These are phyloP conservation scores for Drosophila asahinai DNA, from an alignment of 1,140 invertebrate genomes.

Conservation along the genomic window DNA sequence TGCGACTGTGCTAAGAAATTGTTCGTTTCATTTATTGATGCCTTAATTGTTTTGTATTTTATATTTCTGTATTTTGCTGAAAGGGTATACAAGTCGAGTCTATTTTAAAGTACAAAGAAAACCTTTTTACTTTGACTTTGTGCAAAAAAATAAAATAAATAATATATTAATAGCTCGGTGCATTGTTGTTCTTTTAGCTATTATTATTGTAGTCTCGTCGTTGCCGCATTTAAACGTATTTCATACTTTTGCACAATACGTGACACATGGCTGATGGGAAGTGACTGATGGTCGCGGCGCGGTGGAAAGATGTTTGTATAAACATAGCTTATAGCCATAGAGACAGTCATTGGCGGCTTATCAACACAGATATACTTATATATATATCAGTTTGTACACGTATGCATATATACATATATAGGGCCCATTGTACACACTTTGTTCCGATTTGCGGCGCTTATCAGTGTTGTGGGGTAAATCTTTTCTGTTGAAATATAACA, in stretches of 20 bases:
- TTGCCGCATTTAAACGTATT: constrained; percentile 37
- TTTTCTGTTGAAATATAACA: constrained; percentile 12
- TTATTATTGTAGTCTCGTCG: constrained; percentile 55
- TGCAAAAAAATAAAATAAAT: not conserved
- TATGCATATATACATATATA: not conserved
- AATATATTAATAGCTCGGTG: constrained; percentile 32
- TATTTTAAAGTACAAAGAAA: not conserved
- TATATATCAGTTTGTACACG: not conserved
- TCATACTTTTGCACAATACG: constrained; percentile 58
- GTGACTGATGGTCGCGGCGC: constrained; percentile 16
- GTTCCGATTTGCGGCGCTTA: constrained; percentile 42
- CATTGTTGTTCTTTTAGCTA: constrained; percentile 39
- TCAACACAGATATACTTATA: constrained; percentile 22
- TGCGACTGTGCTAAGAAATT: constrained; percentile 20
- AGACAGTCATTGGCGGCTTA: constrained; percentile 55
- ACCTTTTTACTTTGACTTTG: not conserved
- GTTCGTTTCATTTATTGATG: constrained; percentile 42
- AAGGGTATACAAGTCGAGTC: not conserved
- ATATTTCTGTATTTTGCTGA: constrained; percentile 32
- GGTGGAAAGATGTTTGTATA: constrained; percentile 24
- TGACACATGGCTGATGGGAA: constrained; percentile 63
- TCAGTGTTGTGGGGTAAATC: constrained; percentile 31
- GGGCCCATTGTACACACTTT: constrained; percentile 9
- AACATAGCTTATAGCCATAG: constrained; percentile 48
- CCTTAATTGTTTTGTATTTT: constrained; percentile 69